Base-by-base conservation (phyloP, 2,888 invertebrate genomes). In the Hirtodrosophila histrioides region DNA sequence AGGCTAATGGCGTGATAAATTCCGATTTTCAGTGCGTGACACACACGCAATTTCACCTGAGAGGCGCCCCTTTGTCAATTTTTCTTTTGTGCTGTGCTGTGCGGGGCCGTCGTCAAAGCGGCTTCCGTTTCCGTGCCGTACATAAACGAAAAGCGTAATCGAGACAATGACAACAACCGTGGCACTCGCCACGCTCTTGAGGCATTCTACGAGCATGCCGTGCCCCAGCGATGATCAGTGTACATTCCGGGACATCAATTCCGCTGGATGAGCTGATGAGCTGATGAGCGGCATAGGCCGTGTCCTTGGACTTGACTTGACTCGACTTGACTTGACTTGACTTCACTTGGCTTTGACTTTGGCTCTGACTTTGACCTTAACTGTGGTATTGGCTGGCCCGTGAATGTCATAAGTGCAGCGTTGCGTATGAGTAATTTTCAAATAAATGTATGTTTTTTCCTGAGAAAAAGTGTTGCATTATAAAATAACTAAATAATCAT, bases 341-440 rank as follows among this genome's bases (percentile, higher is more conserved):
- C 17, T 17, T 17, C 2, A 27, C 0, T 27, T 27, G 27, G 4
- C 27, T 27, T 27, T 27, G 27, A 6, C 27, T 27, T 27, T 27
- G 27, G 6, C 27, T 27, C 6, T 27, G 6, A 6, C 27, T 27
- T 27, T 27, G 6, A 3, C 27, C 3, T 27, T 27, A 27, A 6
- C 27, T 3, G 4, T 27, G 27, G 4, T 3, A 27, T 27, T 36
- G 7, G n/a, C 24, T 11, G 11, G 40, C 10, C 27, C 46, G 69
- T 58, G 39, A 63, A 61, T 58, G 63, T 57, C 55, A 48, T 6
- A 0, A 9, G 67, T 17, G 62, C 67, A 71, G 53, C 67, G 64
- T 61, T 79, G 80, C 78, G 75, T 74, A 74, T 81, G 67, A 62
- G 62, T 60, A 58, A 70, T 81, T 65, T 45, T 50, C 12, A 43